Evolutionary conservation across 2,888 invertebrate genomes (phyloP).

Genomic region (Elysia crispata): DNA sequence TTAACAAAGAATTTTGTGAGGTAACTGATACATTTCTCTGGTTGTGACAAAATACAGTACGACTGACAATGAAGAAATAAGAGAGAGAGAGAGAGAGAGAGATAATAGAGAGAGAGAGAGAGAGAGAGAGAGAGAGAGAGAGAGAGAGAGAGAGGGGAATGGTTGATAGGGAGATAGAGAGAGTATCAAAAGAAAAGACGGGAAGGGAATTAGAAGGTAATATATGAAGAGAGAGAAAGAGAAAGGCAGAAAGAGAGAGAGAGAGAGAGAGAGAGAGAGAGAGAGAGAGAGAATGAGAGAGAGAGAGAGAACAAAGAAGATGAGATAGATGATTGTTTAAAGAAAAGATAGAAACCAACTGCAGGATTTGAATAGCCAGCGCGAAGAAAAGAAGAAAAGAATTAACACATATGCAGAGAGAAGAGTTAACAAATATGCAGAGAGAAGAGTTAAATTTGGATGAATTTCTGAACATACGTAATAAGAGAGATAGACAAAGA

Average conservation of each 20-base stretch:
- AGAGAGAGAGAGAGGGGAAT: background rate
- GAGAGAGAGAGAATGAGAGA: background rate
- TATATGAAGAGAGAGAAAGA: background rate
- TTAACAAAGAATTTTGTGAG: no score
- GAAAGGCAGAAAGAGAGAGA: background rate
- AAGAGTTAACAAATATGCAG: background rate
- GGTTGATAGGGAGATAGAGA: background rate
- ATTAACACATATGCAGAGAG: background rate
- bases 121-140: slow-evolving; percentile 21
- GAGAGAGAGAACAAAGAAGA: background rate
- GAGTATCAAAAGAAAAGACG: background rate
- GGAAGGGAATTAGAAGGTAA: background rate
- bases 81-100: slow-evolving; percentile 25
- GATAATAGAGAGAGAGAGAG: background rate
- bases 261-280: slow-evolving; percentile 12
- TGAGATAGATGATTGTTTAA: background rate
- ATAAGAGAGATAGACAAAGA: background rate
- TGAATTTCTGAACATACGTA: no score
- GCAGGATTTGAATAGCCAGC: background rate
- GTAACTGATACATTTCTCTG: no score
- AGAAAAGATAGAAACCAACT: background rate
- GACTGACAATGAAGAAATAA: no score
- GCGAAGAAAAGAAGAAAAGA: background rate
- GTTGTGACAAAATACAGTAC: no score
- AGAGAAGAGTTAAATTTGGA: no score